Evolutionary conservation across 2,888 invertebrate species (phyloP).

Genomic region (Encarsia formosa): DNA sequence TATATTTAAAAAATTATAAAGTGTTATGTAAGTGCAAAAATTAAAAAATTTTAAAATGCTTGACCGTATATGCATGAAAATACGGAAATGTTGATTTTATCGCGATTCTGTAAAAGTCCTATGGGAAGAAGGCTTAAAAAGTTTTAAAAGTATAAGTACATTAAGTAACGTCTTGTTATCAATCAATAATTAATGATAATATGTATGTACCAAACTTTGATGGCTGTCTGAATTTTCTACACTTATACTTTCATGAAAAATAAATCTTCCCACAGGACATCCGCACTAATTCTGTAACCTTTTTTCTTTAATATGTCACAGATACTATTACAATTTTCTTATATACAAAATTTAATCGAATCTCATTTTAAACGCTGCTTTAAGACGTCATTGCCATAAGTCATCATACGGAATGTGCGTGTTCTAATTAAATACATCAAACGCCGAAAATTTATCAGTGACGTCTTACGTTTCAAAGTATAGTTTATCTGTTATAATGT

Average conservation of each 20-base stretch:
- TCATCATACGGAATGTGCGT: conserved; percentile 3
- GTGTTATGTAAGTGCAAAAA: conserved; percentile 30
- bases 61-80: conserved; percentile 10
- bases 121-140: conserved; percentile 4
- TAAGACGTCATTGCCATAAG: too few relatives aligned
- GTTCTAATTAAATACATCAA: conserved; percentile 9
- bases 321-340: conserved; percentile 11
- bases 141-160: conserved; percentile 11
- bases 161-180: too few relatives aligned
- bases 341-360: conserved; percentile 11
- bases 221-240: too few relatives aligned
- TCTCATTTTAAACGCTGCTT: conserved; percentile 16
- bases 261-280: conserved; percentile 15
- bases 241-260: too few relatives aligned
- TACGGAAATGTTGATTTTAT: conserved; percentile 10
- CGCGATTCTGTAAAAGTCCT: conserved; percentile 13
- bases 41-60: conserved; percentile 15
- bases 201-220: too few relatives aligned
- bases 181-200: conserved; percentile 1
- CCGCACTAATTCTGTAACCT: conserved; percentile 10
- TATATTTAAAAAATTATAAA: conserved; percentile 25
- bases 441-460: conserved; percentile 26
- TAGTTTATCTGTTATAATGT: conserved; percentile 48
- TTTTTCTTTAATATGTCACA: conserved; percentile 15
- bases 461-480: conserved; percentile 45